phyloP scores from a whole-genome alignment of 2,113 vertebrate species.

The Leptodactylus fuscus region DNA sequence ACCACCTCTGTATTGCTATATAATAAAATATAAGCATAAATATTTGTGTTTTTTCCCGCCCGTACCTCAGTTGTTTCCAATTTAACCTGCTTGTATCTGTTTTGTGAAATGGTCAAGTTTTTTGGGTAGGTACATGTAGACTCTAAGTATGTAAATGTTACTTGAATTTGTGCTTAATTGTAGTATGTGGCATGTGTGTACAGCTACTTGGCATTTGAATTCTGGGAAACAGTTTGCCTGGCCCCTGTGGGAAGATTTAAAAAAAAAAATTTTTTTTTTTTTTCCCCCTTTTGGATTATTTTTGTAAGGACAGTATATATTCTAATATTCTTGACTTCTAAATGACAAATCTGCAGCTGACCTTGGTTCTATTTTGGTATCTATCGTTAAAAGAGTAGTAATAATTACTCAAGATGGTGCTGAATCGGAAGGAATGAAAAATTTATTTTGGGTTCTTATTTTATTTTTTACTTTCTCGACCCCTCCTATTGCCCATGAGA shows the following conservation, averaged over 20 bases:
- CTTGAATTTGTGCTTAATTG: constrained; percentile 97
- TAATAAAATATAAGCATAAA: constrained; percentile 82
- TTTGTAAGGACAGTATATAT: constrained; percentile 41
- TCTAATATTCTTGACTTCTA: constrained; percentile 66
- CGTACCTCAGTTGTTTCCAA: constrained; percentile 91
- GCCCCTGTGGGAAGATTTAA: constrained; percentile 76
- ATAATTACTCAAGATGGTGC: constrained; percentile 92
- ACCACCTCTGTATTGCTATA: constrained; percentile 82
- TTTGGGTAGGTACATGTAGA: constrained; percentile 93
- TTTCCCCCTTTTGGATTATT: constrained; percentile 67
- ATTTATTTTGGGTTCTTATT: constrained; percentile 66
- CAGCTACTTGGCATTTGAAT: constrained; percentile 82
- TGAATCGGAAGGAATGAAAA: constrained; percentile 84
- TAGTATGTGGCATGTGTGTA: constrained; percentile 95
- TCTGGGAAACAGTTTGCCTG: constrained; percentile 90
- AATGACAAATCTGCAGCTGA: constrained; percentile 78
- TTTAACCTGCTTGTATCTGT: constrained; percentile 91
- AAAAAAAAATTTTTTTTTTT: constrained; percentile 63
- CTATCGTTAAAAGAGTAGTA: constrained; percentile 80
- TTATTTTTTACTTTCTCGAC: neutral
- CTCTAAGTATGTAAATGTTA: constrained; percentile 98
- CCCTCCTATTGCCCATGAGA: neutral
- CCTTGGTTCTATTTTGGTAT: constrained; percentile 80
- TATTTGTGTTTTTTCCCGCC: constrained; percentile 87
- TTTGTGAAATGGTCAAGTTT: constrained; percentile 94